Percentiles rank a stretch among this genome's conserved stretches.
These are phyloP conservation scores for Cynopterus brachyotis DNA, from an alignment of 2,113 vertebrate species.

Conservation along the genomic window DNA sequence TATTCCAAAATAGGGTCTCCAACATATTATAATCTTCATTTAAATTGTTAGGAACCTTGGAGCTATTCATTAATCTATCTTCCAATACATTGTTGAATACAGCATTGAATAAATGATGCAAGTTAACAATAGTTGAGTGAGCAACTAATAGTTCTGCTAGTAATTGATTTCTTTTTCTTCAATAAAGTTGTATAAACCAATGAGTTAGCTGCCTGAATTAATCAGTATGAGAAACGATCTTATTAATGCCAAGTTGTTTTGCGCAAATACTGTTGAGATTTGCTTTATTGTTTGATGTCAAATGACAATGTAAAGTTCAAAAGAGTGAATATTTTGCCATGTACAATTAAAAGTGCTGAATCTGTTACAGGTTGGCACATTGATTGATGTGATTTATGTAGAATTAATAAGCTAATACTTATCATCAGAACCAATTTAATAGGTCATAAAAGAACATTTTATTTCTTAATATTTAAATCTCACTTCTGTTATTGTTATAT, in stretches of 20 bases:
- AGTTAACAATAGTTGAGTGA: slow-evolving; percentile 73
- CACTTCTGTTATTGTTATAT: background rate
- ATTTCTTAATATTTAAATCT: slow-evolving; percentile 24
- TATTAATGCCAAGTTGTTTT: slow-evolving; percentile 89
- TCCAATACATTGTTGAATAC: slow-evolving; percentile 94
- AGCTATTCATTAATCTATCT: slow-evolving; percentile 92
- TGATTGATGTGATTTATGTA: slow-evolving; percentile 81
- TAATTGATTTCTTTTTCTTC: slow-evolving; percentile 91
- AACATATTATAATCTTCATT: no score
- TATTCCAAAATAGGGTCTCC: no score
- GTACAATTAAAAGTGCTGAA: slow-evolving; percentile 83
- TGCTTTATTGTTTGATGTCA: slow-evolving; percentile 89
- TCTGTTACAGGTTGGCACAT: slow-evolving; percentile 85
- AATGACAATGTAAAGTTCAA: slow-evolving; percentile 86
- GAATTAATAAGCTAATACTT: slow-evolving; percentile 51
- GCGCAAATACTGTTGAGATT: slow-evolving; percentile 89
- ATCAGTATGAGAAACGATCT: slow-evolving; percentile 90
- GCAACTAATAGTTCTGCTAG: slow-evolving; percentile 95
- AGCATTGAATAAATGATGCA: slow-evolving; percentile 97
- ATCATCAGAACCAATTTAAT: background rate
- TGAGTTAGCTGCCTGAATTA: slow-evolving; percentile 91
- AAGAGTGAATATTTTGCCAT: slow-evolving; percentile 85
- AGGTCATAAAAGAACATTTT: background rate
- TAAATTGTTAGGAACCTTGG: slow-evolving; percentile 86
- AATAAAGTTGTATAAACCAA: slow-evolving; percentile 99